These are phyloP conservation scores for Neotoma lepida DNA, from an alignment of 2,113 vertebrate species.

Conservation along the genomic window DNA sequence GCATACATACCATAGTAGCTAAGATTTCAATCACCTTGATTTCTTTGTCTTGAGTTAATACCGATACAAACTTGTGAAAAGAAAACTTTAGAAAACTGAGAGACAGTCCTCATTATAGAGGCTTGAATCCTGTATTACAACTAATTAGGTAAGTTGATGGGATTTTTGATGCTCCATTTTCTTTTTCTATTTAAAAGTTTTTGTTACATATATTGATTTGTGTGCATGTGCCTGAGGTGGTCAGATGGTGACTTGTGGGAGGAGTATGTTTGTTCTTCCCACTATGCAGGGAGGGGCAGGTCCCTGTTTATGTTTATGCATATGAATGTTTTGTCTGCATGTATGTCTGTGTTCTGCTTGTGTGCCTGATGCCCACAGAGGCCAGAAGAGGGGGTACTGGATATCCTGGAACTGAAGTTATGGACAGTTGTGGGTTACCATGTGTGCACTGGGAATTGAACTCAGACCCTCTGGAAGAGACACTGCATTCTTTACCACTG, in stretches of 20 bases:
- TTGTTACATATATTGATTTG: not conserved
- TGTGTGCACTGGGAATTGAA: not conserved
- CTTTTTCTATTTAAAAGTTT: not conserved
- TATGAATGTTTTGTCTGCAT: not conserved
- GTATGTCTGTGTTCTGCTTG: not conserved
- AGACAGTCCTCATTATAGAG: not conserved
- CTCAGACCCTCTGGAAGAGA: not conserved
- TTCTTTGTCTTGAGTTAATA: conserved; percentile 17
- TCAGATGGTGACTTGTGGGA: not conserved
- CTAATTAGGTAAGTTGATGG: not conserved
- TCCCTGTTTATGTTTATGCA: not conserved
- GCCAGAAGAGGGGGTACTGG: not conserved
- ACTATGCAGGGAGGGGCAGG: not conserved
- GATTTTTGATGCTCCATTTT: not conserved
- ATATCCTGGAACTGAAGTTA: not conserved
- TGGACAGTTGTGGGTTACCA: not conserved
- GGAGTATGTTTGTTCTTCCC: not conserved
- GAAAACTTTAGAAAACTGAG: not conserved
- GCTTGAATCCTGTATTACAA: conserved; percentile 20
- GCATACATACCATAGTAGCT: not conserved
- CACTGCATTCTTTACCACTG: no score
- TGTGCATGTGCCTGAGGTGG: not conserved
- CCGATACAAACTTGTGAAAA: conserved; percentile 5
- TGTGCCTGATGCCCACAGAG: not conserved
- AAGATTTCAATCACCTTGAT: conserved; percentile 31